Evolutionary conservation across 2,113 vertebrate genomes (phyloP), one percentile per base, ranked within the genome.

Genomic region (Turdus rufiventris): DNA sequence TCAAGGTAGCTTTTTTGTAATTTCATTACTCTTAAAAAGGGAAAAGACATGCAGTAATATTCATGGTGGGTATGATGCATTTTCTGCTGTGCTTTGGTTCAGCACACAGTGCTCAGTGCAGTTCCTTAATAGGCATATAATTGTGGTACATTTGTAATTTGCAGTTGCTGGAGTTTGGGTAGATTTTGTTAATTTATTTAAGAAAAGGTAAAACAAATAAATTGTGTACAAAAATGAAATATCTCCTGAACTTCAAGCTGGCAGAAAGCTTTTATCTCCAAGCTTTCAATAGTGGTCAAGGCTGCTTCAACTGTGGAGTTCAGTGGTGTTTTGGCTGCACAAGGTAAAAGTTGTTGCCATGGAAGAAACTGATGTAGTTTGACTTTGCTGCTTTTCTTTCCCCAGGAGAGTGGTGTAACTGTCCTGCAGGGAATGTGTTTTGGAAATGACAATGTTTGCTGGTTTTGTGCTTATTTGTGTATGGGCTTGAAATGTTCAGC

Each of bases 21-120:
- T 77, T 86, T 72, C 47, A 21, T 61, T 76, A 23, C 18, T 66
- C 28, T 61, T 84, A 17, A 62, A 24, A 15, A 76, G 9, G 29
- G 53, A 93, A 74, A 94, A 45, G 16, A 12, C 19, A 20, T 48
- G 57, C 14, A 47, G 0, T 58, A 31, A 28, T 89, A 63, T 56
- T 72, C 5, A 2, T 86, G 19, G 57, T 65, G 34, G 10, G 1
- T 80, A 10, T 72, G 0, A 0, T 23, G 23, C 54, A 26, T 90
- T 72, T 75, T 85, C 61, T 73, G 4, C 67, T 85, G 18, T 3
- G 1, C 36, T 88, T 70, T 66, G 12, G 7, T 48, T 48, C 14
- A 1, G 36, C 50, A 48, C 8, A 8, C 20, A 26, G 26, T 54
- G 53, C 34, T 85, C 45, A 33, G 23, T 73, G 38, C 33, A 74